Conservation (phyloP, 2,888 invertebrate species). For the Drosophila fulvimacula region DNA sequence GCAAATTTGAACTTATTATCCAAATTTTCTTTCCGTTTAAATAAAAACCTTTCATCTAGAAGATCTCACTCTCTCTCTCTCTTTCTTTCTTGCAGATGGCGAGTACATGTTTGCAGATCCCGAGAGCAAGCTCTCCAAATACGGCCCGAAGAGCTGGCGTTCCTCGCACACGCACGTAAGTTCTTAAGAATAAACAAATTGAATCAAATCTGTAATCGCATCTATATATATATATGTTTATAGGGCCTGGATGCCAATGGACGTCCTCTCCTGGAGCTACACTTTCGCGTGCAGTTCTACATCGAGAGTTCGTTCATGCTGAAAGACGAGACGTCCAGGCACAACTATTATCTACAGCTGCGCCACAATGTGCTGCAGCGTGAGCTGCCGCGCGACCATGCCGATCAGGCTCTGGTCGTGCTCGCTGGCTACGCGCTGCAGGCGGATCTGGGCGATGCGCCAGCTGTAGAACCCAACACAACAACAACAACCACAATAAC, state of each 20-base stretch:
- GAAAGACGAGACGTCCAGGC: conserved; percentile 95
- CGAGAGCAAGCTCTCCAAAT: conserved; percentile 97
- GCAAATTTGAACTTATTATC: no score
- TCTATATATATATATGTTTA: conserved; percentile 35
- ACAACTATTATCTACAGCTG: conserved; percentile 97
- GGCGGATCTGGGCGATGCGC: conserved; percentile 95
- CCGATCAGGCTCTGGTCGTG: conserved; percentile 89
- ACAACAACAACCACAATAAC: conserved; percentile 20
- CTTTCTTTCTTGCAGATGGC: conserved; percentile 90
- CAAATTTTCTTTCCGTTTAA: no score
- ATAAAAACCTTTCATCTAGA: no score
- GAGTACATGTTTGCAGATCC: conserved; percentile 98
- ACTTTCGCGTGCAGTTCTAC: conserved; percentile 97
- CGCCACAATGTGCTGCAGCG: conserved; percentile 93
- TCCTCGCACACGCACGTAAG: conserved; percentile 96
- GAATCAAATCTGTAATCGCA: neutral
- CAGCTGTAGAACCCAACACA: conserved; percentile 48
- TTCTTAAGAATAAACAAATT: conserved; percentile 47
- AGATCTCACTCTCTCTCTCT: no score
- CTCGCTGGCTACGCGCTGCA: conserved; percentile 96
- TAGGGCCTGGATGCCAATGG: conserved; percentile 96
- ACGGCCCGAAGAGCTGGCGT: conserved; percentile 98
- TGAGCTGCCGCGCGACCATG: conserved; percentile 86
- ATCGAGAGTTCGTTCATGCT: conserved; percentile 95
- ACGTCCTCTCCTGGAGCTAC: conserved; percentile 94